These are phyloP conservation scores for Ammospiza maritima DNA, from an alignment of 2,797 vertebrate genomes.

Conservation along the genomic window DNA sequence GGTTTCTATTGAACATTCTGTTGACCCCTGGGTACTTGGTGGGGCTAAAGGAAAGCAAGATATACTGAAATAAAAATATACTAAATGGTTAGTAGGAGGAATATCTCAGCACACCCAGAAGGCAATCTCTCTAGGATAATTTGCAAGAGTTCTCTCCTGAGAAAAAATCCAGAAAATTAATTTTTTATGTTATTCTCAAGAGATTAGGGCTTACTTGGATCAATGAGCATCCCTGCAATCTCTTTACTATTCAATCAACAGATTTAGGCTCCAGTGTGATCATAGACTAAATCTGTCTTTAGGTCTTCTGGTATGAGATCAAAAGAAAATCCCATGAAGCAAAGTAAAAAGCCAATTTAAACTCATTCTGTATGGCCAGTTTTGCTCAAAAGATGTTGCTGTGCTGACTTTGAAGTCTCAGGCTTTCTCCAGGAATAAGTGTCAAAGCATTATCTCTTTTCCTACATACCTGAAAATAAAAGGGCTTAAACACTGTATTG, in stretches of 20 bases:
- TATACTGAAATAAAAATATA: background rate
- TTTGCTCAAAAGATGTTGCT: conserved; percentile 24
- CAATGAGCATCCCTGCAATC: background rate
- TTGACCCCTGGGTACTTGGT: background rate
- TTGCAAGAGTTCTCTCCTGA: background rate
- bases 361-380: background rate
- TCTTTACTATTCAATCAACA: background rate
- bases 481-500: background rate
- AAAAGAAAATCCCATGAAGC: conserved; percentile 36
- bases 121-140: background rate
- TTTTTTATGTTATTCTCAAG: background rate
- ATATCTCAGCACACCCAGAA: background rate
- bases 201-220: background rate
- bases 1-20: background rate
- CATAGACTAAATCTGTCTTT: conserved; percentile 9
- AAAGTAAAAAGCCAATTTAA: conserved; percentile 13
- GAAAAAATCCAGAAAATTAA: background rate
- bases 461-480: conserved; percentile 8
- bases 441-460: conserved; percentile 19
- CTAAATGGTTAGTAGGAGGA: background rate
- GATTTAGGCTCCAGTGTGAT: background rate
- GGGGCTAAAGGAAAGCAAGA: background rate
- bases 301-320: background rate
- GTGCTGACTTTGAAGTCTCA: conserved; percentile 15
- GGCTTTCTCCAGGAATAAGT: background rate